Evolutionary conservation across 2,113 vertebrate genomes (phyloP).

Genomic region (Pteropus alecto): DNA sequence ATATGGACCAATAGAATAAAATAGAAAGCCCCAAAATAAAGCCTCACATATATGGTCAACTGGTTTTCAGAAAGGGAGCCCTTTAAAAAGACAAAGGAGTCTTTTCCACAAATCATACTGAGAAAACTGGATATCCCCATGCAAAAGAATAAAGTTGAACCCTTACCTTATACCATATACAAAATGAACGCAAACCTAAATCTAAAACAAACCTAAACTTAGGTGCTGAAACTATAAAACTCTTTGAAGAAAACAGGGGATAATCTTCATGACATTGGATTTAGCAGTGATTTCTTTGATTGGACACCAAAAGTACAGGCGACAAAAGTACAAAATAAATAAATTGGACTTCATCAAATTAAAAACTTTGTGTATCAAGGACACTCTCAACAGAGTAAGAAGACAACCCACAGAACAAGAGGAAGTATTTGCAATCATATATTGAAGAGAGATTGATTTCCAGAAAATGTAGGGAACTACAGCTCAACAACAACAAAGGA

Average conservation of each 20-base stretch:
- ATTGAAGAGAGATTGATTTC: not conserved
- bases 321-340: not conserved
- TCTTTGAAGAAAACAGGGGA: not conserved
- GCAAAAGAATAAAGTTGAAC: not conserved
- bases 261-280: not conserved
- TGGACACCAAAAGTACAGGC: not conserved
- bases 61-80: not conserved
- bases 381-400: not conserved
- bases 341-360: not conserved
- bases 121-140: not conserved
- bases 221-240: not conserved
- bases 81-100: not conserved
- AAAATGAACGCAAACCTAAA: conserved; percentile 13
- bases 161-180: not conserved
- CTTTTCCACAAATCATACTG: not conserved
- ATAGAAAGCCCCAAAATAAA: not conserved
- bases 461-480: not conserved
- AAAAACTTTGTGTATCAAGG: not conserved
- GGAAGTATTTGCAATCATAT: not conserved
- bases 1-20: not conserved
- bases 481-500: not conserved
- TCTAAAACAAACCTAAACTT: not conserved
- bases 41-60: not conserved
- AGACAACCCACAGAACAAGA: not conserved
- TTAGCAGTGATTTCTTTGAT: not conserved